Conservation (phyloP, 2,113 vertebrate species). For the Oncorhynchus keta region DNA sequence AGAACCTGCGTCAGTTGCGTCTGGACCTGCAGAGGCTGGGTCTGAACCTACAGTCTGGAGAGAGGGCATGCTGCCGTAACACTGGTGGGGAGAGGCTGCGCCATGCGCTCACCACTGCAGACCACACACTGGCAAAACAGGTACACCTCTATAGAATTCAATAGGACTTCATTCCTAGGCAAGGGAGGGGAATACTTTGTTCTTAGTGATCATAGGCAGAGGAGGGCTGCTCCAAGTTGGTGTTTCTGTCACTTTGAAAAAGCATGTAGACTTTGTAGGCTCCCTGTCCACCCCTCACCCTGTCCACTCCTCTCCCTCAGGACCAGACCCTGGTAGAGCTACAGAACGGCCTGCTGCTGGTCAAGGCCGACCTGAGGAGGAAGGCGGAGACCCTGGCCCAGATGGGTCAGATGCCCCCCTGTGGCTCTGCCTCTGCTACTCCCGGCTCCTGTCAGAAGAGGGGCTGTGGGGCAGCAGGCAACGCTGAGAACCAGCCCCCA, state of each 20-base stretch:
- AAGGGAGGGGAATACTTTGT: too few species aligned
- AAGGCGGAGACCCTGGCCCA: slow-evolving; percentile 82
- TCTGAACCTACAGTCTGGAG: slow-evolving; percentile 82
- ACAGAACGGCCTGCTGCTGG: slow-evolving; percentile 86
- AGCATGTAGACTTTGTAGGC: too few species aligned
- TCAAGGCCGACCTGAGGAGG: slow-evolving; percentile 86
- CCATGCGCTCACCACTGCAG: slow-evolving; percentile 76
- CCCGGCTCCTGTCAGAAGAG: slow-evolving; percentile 79
- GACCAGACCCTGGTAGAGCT: slow-evolving; percentile 91
- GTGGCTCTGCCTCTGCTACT: slow-evolving; percentile 58
- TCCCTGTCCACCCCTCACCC: too few species aligned
- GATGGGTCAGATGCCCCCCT: slow-evolving; percentile 38
- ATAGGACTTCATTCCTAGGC: too few species aligned
- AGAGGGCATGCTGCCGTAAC: slow-evolving; percentile 90
- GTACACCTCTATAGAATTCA: slow-evolving; percentile 49
- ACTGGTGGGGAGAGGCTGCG: slow-evolving; percentile 87
- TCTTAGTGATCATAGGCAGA: too few species aligned
- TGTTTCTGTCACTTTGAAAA: too few species aligned
- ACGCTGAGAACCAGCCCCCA: slow-evolving; percentile 85
- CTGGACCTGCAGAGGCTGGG: slow-evolving; percentile 82
- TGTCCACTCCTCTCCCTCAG: slow-evolving; percentile 62
- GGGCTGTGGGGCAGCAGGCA: slow-evolving; percentile 45
- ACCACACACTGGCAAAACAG: slow-evolving; percentile 88
- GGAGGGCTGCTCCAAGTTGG: too few species aligned
- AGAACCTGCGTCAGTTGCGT: slow-evolving; percentile 87